phyloP scores from a whole-genome alignment of 1,140 invertebrate genomes.

The Drosophila miranda region DNA sequence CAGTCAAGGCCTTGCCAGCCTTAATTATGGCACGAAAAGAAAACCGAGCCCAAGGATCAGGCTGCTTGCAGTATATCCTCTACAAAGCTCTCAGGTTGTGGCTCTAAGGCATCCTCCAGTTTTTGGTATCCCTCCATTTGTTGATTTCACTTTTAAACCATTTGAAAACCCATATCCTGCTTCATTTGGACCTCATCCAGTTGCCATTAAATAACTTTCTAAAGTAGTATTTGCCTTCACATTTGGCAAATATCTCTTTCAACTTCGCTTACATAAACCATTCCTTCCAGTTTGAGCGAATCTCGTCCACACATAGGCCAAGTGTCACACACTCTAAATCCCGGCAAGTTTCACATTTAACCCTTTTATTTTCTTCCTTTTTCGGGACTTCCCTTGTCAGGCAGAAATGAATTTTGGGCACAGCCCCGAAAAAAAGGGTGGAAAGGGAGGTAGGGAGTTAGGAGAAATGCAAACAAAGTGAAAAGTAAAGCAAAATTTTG shows the following conservation, averaged over 20 bases:
- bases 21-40: slow-evolving; percentile 11
- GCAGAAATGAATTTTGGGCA: slow-evolving; percentile 26
- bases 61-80: neutral
- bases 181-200: neutral
- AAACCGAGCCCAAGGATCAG: neutral
- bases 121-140: neutral
- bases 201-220: slow-evolving; percentile 30
- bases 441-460: neutral
- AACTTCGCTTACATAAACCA: slow-evolving; percentile 22
- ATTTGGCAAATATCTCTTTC: slow-evolving; percentile 18
- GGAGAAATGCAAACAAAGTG: slow-evolving; percentile 18
- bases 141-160: neutral
- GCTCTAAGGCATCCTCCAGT: neutral
- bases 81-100: no score
- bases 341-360: slow-evolving; percentile 28
- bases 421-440: neutral
- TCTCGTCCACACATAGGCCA: slow-evolving; percentile 25
- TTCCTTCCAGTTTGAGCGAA: neutral
- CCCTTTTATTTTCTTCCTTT: slow-evolving; percentile 22
- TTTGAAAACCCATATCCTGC: neutral
- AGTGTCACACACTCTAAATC: slow-evolving; percentile 26
- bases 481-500: slow-evolving; percentile 8
- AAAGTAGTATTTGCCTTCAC: slow-evolving; percentile 14
- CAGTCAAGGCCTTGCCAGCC: slow-evolving; percentile 8
- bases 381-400: slow-evolving; percentile 17